Evolutionary conservation across 2,797 vertebrate genomes (phyloP), one percentile per base, ranked within the genome.

Genomic region (Cyprinodon diabolis): DNA sequence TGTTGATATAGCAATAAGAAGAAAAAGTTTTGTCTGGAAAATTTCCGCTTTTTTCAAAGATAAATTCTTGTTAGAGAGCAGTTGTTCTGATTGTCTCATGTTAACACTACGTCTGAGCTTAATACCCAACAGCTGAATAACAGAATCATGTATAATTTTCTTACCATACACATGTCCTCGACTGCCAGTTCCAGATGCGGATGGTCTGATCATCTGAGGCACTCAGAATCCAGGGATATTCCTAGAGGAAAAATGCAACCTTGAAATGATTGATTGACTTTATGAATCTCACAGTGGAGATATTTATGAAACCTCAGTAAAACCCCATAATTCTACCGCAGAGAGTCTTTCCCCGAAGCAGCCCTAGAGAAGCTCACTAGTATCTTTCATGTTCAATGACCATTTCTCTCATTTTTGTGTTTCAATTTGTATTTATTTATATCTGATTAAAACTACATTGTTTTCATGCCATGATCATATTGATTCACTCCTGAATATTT

Each of bases 111-210:
- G 40, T 43, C 40, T 43, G 40, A 43, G 40, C 40, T 43, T 8
- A 7, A 43, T 63, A 43, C 11, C 11, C 1, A 19, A 21, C 35
- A 17, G 19, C 4, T 21, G 58, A 62, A 9, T 4, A 40, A 62
- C 19, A 63, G 62, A n/a, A 45, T 63, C 13, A 17, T 68, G 35
- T 43, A 21, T 1, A 2, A 13, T 5, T 19, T 1, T 78, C 88
- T 95, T 92, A 99, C 98, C 97, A 99, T 71, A 98, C 98, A 54
- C 97, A 99, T 37, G 98, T 99, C 81, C 98, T 95, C 54, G 97
- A 98, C 86, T 99, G 98, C 97, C 98, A 99, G 89, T 99, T 99
- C 98, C 97, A 99, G 81, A 99, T 97, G 0, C 97, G 96, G 77
- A 99, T 99, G 45, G 98, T 99, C 87, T 99, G 98, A 79, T 99